Base-by-base conservation (phyloP, 2,113 vertebrate genomes). In the Elachura formosa region DNA sequence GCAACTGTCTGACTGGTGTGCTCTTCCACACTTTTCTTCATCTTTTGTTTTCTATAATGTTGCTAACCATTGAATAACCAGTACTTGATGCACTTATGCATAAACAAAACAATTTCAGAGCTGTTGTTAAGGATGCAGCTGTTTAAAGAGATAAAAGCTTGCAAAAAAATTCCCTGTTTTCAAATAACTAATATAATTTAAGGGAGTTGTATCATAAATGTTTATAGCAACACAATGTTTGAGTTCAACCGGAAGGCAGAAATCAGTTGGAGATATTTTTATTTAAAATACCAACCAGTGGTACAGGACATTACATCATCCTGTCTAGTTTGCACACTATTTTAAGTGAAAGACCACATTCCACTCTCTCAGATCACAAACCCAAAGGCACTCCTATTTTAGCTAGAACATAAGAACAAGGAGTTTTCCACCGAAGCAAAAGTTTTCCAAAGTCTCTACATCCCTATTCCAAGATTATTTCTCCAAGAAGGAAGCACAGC, bases 231-330 rank as follows among this genome's bases (percentile, higher is more conserved):
- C 21, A 46, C n/a, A 56, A 89, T 43, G 54, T 40, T 75, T 52
- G 38, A 87, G 77, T 85, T 87, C 49, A 85, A 22, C 9, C 2
- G 2, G 62, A 94, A 92, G 66, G 55, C 6, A 93, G 33, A 82
- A 87, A 93, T 79, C 66, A 52, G 29, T 73, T 52, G 76, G 63
- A 49, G 40, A 43, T 51, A 62, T 78, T 93, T 92, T 92, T 87
- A 38, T 77, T 92, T 89, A 46, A 94, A 91, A 92, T 82, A 79
- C 26, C 49, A 87, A 89, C 62, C 69, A 89, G 25, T 4, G 11
- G 48, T 43, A 81, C 38, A 85, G 89, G 91, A 91, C 71, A 76
- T 89, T 75, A 92, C 87, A 84, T 94, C 86, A 94, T 45, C 45
- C 77, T 89, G 80, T 75, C 83, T 78, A 56, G 56, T 79, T 79